A percentile compares a stretch with the other conserved stretches of the same genome.
phyloP scores from a whole-genome alignment of 2,113 vertebrate genomes.

The Mesoclemmys tuberculata region DNA sequence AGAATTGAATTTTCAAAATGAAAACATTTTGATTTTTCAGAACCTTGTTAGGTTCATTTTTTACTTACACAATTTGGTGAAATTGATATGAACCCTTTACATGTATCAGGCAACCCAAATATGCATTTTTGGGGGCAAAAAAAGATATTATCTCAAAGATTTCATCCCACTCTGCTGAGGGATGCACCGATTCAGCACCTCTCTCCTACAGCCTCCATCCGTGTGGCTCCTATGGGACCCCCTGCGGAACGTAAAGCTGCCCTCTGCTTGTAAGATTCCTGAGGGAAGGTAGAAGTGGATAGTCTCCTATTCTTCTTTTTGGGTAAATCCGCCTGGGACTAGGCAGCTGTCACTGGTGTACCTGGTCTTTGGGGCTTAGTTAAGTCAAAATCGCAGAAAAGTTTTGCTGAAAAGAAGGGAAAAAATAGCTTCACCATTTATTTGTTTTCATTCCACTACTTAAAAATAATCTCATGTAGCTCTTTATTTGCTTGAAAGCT shows the following conservation, averaged over 20 bases:
- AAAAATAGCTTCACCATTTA: background rate
- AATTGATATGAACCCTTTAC: background rate
- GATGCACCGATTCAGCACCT: background rate
- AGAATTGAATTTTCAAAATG: background rate
- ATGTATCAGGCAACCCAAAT: background rate
- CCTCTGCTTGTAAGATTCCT: background rate
- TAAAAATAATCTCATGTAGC: conserved; percentile 38
- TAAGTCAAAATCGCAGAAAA: background rate
- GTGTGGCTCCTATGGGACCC: background rate
- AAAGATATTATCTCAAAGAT: background rate
- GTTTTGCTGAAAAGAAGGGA: background rate
- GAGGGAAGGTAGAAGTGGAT: accelerated
- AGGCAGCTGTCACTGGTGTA: background rate
- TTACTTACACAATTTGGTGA: background rate
- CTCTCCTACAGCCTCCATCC: background rate
- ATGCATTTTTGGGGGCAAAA: no score
- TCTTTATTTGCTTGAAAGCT: conserved; percentile 37
- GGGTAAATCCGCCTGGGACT: background rate
- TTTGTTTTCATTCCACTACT: conserved; percentile 43
- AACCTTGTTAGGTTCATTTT: background rate
- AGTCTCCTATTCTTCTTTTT: background rate
- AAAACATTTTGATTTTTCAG: background rate
- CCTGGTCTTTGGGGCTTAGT: background rate
- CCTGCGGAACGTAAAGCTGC: background rate
- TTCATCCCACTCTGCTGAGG: background rate